Conservation (phyloP, 2,888 invertebrate genomes). For the Clanis bilineata region DNA sequence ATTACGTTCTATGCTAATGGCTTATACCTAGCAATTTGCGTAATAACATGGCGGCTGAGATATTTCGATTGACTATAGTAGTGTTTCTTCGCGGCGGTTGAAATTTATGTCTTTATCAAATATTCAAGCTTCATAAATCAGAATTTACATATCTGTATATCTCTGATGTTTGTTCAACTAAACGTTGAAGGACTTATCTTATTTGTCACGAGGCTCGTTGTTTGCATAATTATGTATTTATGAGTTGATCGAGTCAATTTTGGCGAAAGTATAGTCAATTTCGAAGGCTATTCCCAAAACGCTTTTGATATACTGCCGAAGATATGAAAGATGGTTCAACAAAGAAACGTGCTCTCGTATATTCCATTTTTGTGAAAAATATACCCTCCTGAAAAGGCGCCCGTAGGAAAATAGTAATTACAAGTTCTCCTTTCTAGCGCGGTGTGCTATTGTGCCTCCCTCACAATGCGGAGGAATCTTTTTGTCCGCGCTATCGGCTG, state of each 20-base stretch:
- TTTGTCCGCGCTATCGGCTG: slow-evolving; percentile 77
- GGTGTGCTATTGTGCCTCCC: slow-evolving; percentile 63
- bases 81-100: slow-evolving; percentile 29
- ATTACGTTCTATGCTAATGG: slow-evolving; percentile 57
- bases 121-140: slow-evolving; percentile 35
- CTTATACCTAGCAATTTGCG: slow-evolving; percentile 53
- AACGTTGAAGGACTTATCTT: slow-evolving; percentile 22
- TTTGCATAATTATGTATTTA: slow-evolving; percentile 23
- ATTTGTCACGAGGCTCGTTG: slow-evolving; percentile 24
- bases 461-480: slow-evolving; percentile 78
- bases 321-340: slow-evolving; percentile 55
- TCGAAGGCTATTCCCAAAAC: slow-evolving; percentile 13
- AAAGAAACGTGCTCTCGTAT: slow-evolving; percentile 51
- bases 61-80: slow-evolving; percentile 32
- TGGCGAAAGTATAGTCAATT: slow-evolving; percentile 4
- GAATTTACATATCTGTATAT: slow-evolving; percentile 41
- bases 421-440: slow-evolving; percentile 68
- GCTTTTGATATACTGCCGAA: slow-evolving; percentile 38
- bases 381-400: slow-evolving; percentile 68
- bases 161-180: slow-evolving; percentile 40
- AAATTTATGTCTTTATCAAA: slow-evolving; percentile 51
- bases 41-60: slow-evolving; percentile 39
- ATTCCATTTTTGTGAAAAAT: slow-evolving; percentile 75
- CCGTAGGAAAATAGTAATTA: slow-evolving; percentile 80
- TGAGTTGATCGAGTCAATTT: background rate